Conservation (phyloP, 1,140 invertebrate genomes). For the Sinella curviseta region DNA sequence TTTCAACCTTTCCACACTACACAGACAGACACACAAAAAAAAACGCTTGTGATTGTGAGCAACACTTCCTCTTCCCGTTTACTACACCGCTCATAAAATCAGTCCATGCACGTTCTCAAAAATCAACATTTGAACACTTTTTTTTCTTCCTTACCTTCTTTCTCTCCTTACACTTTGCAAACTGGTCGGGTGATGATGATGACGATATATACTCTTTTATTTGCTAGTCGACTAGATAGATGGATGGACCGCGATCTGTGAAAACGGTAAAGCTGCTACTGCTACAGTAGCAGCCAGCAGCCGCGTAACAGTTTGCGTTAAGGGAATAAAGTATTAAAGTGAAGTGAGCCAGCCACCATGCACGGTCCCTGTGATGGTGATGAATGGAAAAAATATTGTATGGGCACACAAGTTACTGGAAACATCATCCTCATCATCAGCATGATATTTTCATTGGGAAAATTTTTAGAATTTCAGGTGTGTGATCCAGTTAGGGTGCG, state of each 20-base stretch:
- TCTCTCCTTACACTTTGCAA: too few relatives aligned
- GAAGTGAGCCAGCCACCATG: not conserved
- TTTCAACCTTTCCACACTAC: too few relatives aligned
- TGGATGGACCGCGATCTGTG: too few relatives aligned
- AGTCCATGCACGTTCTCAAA: constrained; percentile 8
- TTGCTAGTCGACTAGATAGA: too few relatives aligned
- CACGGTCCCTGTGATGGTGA: not conserved
- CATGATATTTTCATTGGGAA: not conserved
- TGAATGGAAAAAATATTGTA: not conserved
- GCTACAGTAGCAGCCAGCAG: too few relatives aligned
- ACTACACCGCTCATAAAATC: not conserved
- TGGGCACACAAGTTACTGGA: not conserved
- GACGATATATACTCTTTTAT: too few relatives aligned
- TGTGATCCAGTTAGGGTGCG: not conserved
- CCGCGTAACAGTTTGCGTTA: too few relatives aligned
- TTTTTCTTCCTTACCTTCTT: too few relatives aligned
- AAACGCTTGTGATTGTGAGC: not conserved
- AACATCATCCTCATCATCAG: not conserved
- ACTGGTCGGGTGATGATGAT: too few relatives aligned
- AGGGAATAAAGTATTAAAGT: not conserved
- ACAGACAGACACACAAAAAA: too few relatives aligned
- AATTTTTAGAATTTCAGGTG: not conserved
- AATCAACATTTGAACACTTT: constrained; percentile 3
- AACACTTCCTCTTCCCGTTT: not conserved
- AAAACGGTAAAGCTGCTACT: too few relatives aligned